Evolutionary conservation across 2,113 vertebrate genomes (phyloP).

Genomic region (Ellobius talpinus): DNA sequence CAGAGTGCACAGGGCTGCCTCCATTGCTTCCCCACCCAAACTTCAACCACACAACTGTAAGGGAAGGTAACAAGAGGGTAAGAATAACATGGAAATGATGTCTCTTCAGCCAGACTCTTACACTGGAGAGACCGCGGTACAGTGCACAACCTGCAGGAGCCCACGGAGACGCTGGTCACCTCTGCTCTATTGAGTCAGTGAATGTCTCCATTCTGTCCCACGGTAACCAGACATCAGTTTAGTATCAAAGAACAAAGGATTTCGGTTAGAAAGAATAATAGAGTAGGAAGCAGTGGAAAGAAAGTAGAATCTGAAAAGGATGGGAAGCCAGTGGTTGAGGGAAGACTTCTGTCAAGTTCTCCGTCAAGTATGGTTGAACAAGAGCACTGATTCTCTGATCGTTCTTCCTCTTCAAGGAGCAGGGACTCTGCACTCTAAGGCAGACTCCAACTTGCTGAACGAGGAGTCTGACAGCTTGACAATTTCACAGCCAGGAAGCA

Average conservation of each 20-base stretch:
- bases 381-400: neutral
- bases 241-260: constrained; percentile 16
- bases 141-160: neutral
- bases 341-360: neutral
- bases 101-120: neutral
- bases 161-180: neutral
- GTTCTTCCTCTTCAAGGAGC: neutral
- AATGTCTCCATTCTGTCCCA: constrained; percentile 4
- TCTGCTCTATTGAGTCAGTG: neutral
- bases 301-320: constrained; percentile 6
- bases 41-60: neutral
- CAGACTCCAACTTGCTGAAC: constrained; percentile 23
- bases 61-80: neutral
- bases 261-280: constrained; percentile 33
- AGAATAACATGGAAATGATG: neutral
- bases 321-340: neutral
- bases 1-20: neutral
- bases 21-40: neutral
- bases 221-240: neutral
- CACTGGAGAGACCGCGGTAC: neutral
- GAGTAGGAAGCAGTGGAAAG: neutral
- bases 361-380: neutral
- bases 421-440: neutral
- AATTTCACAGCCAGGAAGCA: neutral
- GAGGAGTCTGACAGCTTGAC: neutral